Conservation (phyloP, 2,113 vertebrate genomes). For the Apteryx mantelli region DNA sequence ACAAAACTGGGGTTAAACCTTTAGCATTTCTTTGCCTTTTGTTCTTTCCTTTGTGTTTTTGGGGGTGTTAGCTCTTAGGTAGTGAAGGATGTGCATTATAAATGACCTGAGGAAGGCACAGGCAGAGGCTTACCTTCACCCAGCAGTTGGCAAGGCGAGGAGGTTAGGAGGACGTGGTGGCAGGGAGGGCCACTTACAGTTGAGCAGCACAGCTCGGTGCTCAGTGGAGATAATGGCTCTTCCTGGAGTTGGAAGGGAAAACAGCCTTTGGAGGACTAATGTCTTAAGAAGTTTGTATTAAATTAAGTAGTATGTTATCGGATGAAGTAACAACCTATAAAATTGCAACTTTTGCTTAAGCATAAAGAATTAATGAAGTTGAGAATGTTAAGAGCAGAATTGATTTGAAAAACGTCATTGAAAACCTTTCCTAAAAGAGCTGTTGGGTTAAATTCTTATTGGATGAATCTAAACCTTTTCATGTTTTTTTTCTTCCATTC, state of each 20-base stretch:
- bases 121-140: not conserved
- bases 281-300: not conserved
- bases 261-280: not conserved
- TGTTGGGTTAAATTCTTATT: not conserved
- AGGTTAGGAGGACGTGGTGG: not conserved
- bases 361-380: not conserved
- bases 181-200: not conserved
- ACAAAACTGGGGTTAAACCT: not conserved
- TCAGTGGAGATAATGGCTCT: not conserved
- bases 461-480: not conserved
- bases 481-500: not conserved
- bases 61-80: not conserved
- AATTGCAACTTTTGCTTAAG: not conserved
- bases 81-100: rapidly evolving
- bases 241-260: not conserved
- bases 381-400: no score
- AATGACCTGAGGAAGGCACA: not conserved
- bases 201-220: not conserved
- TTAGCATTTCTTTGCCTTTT: not conserved
- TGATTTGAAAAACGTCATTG: not conserved
- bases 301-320: rapidly evolving
- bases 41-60: not conserved
- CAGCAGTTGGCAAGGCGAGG: rapidly evolving
- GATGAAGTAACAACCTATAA: not conserved
- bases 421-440: not conserved